A percentile compares a stretch with the other conserved stretches of the same genome.
phyloP scores from a whole-genome alignment of 2,888 invertebrate species.

The Epinotia bilunana region DNA sequence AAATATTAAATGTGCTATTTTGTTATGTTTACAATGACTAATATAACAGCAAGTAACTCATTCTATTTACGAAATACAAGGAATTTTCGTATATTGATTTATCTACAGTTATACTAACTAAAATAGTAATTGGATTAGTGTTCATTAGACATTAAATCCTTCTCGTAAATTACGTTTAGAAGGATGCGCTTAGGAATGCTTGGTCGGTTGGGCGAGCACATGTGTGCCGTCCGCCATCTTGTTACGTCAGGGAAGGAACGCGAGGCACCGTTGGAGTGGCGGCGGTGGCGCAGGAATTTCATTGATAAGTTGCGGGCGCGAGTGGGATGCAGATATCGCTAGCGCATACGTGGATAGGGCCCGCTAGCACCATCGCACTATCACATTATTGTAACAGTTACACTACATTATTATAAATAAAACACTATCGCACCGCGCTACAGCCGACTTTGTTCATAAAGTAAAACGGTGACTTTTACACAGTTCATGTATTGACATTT shows the following conservation, averaged over 20 bases:
- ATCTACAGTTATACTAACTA: background rate
- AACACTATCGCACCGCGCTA: background rate
- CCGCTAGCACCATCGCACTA: constrained; percentile 39
- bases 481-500: constrained; percentile 29
- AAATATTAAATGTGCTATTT: background rate
- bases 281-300: constrained; percentile 73
- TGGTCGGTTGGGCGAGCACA: constrained; percentile 45
- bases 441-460: background rate
- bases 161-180: constrained; percentile 23
- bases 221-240: constrained; percentile 73
- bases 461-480: background rate
- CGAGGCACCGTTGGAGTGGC: constrained; percentile 72
- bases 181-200: constrained; percentile 39
- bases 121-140: background rate
- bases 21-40: background rate
- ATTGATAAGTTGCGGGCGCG: constrained; percentile 78
- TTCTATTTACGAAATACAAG: background rate
- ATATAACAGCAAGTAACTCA: background rate
- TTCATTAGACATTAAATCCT: background rate
- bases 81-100: background rate
- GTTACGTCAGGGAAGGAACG: constrained; percentile 77
- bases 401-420: constrained; percentile 9
- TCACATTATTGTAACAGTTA: constrained; percentile 19
- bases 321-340: constrained; percentile 71
- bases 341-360: constrained; percentile 43